Evolutionary conservation across 1,140 invertebrate genomes (phyloP).

Genomic region (Diploscapter pachys): DNA sequence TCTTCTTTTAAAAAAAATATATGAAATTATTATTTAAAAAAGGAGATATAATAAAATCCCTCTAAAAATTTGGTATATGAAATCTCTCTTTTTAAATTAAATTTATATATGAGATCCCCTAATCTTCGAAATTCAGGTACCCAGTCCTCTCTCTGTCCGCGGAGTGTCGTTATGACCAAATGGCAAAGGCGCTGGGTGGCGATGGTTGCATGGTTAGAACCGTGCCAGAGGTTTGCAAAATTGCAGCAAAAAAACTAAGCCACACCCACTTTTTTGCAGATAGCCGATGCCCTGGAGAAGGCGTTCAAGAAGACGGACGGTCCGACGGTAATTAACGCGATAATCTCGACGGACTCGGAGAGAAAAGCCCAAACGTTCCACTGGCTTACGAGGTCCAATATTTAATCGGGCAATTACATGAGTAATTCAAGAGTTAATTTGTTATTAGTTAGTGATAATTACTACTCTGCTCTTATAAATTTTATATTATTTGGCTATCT

Average conservation of each 20-base stretch:
- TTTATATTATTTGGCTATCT: too few species aligned
- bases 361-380: constrained; percentile 77
- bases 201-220: constrained; percentile 74
- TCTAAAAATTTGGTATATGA: too few species aligned
- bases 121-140: constrained; percentile 61
- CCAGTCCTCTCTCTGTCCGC: constrained; percentile 76
- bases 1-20: too few species aligned
- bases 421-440: too few species aligned
- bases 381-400: constrained; percentile 85
- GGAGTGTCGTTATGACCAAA: constrained; percentile 79
- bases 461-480: too few species aligned
- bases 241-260: too few species aligned
- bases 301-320: constrained; percentile 69
- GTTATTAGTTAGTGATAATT: too few species aligned
- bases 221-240: constrained; percentile 5
- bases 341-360: constrained; percentile 80
- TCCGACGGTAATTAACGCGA: constrained; percentile 83
- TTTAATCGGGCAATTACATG: background rate
- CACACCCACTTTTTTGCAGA: background rate
- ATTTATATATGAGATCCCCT: too few species aligned
- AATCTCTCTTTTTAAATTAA: too few species aligned
- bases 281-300: constrained; percentile 22
- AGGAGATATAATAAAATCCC: too few species aligned
- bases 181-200: constrained; percentile 78
- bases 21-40: too few species aligned